Base-by-base conservation (phyloP, 2,888 invertebrate genomes). In the Cosmopolites sordidus region DNA sequence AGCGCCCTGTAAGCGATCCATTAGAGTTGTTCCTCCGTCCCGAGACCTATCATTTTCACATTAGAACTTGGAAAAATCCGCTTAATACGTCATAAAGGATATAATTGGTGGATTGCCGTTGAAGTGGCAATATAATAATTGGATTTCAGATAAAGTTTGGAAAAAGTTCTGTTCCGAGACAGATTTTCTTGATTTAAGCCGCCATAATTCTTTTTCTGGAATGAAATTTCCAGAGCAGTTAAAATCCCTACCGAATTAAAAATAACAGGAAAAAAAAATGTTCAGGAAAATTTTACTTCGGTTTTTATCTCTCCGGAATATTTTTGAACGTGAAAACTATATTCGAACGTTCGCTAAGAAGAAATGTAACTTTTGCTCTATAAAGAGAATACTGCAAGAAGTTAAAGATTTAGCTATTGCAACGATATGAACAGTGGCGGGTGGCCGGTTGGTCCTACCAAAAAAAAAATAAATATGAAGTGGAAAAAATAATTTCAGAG, bases 41-140 rank as follows among this genome's bases (percentile, higher is more conserved):
- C 33, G 27, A 43, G 33, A 48, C 43, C 48, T 43, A 48, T 52
- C 52, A 43, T 52, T 52, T 48, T 18, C 52, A 38, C 52, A 40
- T 52, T 43, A 47, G 47, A 42, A 48, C 30, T 48, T 43, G 17
- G 38, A 18, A 22, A 54, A 54, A 48, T 54, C 46, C 50, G 33
- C 18, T 50, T 54, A 54, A 54, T 54, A 54, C 49, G 49, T 54
- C 54, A 54, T 43, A 16, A 41, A 22, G 43, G 50, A 51, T 54
- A 54, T 50, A 54, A 54, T 54, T 54, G 50, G 54, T 45, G 40
- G 33, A 38, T 27, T 49, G 45, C 45, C 38, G 49, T 45, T 42
- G 42, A 54, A 54, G 54, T 50, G 54, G 44, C 50, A 49, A 54
- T 54, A 47, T 54, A 54, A 54, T 54, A 54, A 54, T 54, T 54